Evolutionary conservation across 2,797 vertebrate genomes (phyloP).

Genomic region (Xiphophorus birchmanni): DNA sequence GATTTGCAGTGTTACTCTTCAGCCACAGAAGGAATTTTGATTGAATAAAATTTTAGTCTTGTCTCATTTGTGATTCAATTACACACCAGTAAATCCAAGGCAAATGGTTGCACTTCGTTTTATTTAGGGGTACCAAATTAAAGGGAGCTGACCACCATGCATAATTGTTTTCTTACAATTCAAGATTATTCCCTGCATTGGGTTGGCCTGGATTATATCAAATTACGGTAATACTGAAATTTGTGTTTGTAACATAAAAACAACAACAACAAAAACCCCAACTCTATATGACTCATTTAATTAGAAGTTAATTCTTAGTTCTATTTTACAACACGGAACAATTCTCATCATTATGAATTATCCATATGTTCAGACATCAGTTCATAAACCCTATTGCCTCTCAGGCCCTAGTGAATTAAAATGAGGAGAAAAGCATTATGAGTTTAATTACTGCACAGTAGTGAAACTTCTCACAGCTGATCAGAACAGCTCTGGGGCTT

Average conservation of each 20-base stretch:
- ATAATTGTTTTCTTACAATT: not conserved
- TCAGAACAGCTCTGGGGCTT: constrained; percentile 47
- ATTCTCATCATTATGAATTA: constrained; percentile 11
- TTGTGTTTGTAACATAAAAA: not conserved
- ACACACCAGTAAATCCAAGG: not conserved
- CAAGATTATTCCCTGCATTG: not conserved
- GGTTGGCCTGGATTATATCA: not conserved
- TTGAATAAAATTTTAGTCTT: not conserved
- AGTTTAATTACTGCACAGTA: constrained; percentile 65
- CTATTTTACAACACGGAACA: not conserved
- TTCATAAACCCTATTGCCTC: constrained; percentile 18
- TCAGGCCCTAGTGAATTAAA: constrained; percentile 29
- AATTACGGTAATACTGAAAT: not conserved
- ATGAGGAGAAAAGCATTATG: constrained; percentile 33
- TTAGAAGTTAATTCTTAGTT: not conserved
- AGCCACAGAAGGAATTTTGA: not conserved
- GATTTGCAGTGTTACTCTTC: not conserved
- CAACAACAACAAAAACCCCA: not conserved
- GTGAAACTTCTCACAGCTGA: constrained; percentile 65
- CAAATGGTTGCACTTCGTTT: not conserved
- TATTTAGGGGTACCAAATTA: not conserved
- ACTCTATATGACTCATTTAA: not conserved
- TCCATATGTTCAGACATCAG: constrained; percentile 24
- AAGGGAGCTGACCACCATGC: not conserved
- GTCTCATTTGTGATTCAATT: not conserved